These are phyloP conservation scores for Trachymyrmex septentrionalis DNA, from an alignment of 1,140 invertebrate genomes.

Conservation along the genomic window DNA sequence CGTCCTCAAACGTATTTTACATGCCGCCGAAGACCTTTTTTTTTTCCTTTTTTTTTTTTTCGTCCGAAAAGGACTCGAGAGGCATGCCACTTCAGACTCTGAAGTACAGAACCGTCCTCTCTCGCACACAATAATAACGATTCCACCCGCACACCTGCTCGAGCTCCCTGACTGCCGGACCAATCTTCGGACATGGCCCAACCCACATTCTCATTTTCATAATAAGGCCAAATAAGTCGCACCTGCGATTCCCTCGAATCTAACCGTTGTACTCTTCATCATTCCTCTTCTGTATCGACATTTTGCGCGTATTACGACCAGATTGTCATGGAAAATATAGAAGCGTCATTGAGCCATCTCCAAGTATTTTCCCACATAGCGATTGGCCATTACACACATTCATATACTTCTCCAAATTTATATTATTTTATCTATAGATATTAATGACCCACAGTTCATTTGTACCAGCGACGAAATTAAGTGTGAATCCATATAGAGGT, in stretches of 20 bases:
- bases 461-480: not conserved
- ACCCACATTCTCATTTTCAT: conserved; percentile 73
- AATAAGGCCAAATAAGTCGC: conserved; percentile 57
- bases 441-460: not conserved
- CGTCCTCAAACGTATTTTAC: conserved; percentile 46
- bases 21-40: conserved; percentile 61
- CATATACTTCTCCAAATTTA: not conserved
- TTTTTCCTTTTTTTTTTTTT: conserved; percentile 24
- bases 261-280: not conserved
- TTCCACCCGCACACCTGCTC: conserved; percentile 80
- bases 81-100: conserved; percentile 69
- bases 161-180: conserved; percentile 45
- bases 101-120: conserved; percentile 55
- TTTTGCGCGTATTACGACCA: conserved; percentile 3
- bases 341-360: not conserved
- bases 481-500: not conserved
- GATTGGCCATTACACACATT: not conserved
- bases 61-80: conserved; percentile 73
- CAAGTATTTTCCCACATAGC: conserved; percentile 34
- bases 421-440: too few relatives aligned
- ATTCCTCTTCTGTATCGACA: not conserved
- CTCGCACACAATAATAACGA: conserved; percentile 77
- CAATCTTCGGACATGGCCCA: conserved; percentile 63
- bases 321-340: conserved; percentile 28
- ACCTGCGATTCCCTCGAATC: conserved; percentile 5